A percentile compares a stretch with the other conserved stretches of the same genome.
phyloP scores from a whole-genome alignment of 2,888 invertebrate genomes.

The Encarsia formosa region DNA sequence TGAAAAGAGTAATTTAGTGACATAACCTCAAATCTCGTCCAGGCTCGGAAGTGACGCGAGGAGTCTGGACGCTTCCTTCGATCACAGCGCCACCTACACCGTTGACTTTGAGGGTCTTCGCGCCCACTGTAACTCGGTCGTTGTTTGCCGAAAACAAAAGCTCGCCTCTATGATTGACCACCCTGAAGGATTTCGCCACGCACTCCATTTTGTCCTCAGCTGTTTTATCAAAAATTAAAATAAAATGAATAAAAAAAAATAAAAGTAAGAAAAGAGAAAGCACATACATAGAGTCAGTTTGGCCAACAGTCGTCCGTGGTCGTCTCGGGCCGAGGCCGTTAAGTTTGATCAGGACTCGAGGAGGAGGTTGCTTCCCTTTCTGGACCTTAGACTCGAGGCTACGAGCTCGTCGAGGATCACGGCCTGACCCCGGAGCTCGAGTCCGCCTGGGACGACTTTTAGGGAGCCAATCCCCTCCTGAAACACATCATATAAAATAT shows the following conservation, averaged over 20 bases:
- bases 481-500: too few species aligned
- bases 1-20: too few species aligned
- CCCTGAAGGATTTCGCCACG: conserved; percentile 70
- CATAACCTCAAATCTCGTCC: conserved; percentile 77
- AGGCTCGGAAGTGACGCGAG: conserved; percentile 74
- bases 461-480: conserved; percentile 93
- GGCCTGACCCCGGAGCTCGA: conserved; percentile 82
- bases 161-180: conserved; percentile 71
- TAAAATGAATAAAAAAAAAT: too few species aligned
- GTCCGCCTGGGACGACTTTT: conserved; percentile 80
- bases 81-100: conserved; percentile 80
- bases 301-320: conserved; percentile 60
- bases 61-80: conserved; percentile 77
- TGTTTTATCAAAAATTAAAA: too few species aligned
- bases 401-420: conserved; percentile 81
- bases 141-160: conserved; percentile 78
- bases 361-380: conserved; percentile 59
- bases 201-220: conserved; percentile 81
- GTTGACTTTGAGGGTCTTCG: conserved; percentile 71
- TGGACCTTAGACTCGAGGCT: conserved; percentile 80
- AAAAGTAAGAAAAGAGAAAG: too few species aligned
- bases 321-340: conserved; percentile 47
- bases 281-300: conserved; percentile 68
- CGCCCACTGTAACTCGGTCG: conserved; percentile 75
- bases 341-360: conserved; percentile 74